Evolutionary conservation across 2,113 vertebrate species (phyloP).

Genomic region (Barbus barbus): DNA sequence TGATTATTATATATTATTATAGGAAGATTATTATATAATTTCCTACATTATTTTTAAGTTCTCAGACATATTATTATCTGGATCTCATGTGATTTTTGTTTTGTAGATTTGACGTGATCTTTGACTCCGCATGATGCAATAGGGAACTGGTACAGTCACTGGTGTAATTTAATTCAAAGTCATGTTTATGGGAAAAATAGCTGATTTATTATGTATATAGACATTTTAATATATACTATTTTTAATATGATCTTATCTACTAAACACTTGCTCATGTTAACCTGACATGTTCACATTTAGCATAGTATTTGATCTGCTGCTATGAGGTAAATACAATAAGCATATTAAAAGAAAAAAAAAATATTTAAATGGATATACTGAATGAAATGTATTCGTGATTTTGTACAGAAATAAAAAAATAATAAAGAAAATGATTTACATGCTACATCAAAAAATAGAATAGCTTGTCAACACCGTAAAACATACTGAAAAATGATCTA

Average conservation of each 20-base stretch:
- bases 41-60: neutral
- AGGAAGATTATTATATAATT: neutral
- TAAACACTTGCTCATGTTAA: neutral
- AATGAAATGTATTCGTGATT: neutral
- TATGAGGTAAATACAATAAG: neutral
- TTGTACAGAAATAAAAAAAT: slow-evolving; percentile 20
- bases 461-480: neutral
- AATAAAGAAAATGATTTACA: no score
- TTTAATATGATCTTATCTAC: neutral
- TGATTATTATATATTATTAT: neutral
- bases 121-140: neutral
- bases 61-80: slow-evolving; percentile 7
- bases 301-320: neutral
- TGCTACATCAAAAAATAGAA: neutral
- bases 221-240: neutral
- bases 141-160: neutral
- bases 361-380: neutral
- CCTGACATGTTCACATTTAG: neutral
- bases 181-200: neutral
- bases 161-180: neutral
- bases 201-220: neutral
- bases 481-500: neutral
- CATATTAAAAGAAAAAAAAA: no score
- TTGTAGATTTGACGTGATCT: no score
- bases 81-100: neutral